Evolutionary conservation across 2,113 vertebrate genomes (phyloP), one percentile per base, ranked within the genome.

Genomic region (Crotalus viridis): DNA sequence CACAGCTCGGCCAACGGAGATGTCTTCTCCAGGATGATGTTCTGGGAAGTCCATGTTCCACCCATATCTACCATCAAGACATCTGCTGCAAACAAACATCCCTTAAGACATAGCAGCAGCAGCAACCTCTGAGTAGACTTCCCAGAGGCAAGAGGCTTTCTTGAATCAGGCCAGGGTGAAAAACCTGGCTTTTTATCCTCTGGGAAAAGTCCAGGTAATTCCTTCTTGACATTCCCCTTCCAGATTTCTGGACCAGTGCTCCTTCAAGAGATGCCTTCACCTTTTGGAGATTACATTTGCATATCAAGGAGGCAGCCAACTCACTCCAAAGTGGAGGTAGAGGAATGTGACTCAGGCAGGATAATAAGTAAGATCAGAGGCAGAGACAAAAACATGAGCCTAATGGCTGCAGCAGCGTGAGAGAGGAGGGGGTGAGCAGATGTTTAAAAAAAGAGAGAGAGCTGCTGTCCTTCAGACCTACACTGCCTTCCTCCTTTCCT

Each of bases 381-480:
- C 12, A 64, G 55, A 10, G 93, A 94, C 95, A 39, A 95, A 96
- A 94, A 95, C 93, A 96, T 94, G 95, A 96, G 94, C 94, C 64
- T 1, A 39, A 33, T 3, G 24, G 91, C 59, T 89, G 91, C 95
- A 95, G 96, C 89, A 93, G 96, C 89, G 89, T 94, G 64, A 94
- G 93, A 85, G 56, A 91, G 90, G 94, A 94, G 95, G 93, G 52
- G 92, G 93, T 1, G 7, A 91, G 88, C 7, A 81, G 89, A 93
- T 93, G 93, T 91, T 89, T 91, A 2, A 9, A 89, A 92, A 4
- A 93, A 2, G 3, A 87, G 91, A 4, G 93, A 94, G 94, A 94
- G 7, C 15, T 24, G 1, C 89, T 22, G 64, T 94, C 96, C 95
- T 96, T 93, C 56, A 46, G 95, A 94, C 93, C 92, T 12, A 93